phyloP scores from a whole-genome alignment of 2,888 invertebrate species.

The Lamproptera curius region DNA sequence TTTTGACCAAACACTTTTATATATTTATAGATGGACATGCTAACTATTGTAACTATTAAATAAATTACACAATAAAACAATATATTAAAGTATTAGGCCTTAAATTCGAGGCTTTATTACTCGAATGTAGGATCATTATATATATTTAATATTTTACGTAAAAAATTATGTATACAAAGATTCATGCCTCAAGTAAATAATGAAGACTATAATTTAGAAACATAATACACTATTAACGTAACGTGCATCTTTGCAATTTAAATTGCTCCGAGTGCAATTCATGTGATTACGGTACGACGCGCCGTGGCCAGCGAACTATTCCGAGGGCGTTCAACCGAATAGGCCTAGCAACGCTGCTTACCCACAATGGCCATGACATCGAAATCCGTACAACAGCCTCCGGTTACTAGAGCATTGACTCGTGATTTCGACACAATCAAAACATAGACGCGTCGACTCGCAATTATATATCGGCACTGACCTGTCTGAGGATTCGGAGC shows the following conservation, averaged over 20 bases:
- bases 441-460: slow-evolving; percentile 32
- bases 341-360: slow-evolving; percentile 50
- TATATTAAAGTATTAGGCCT: too few species aligned
- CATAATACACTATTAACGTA: not conserved
- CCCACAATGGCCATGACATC: slow-evolving; percentile 72
- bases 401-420: slow-evolving; percentile 77
- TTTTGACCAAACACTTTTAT: too few species aligned
- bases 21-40: too few species aligned
- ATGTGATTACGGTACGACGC: slow-evolving; percentile 42
- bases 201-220: not conserved
- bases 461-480: slow-evolving; percentile 58
- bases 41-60: too few species aligned
- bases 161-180: too few species aligned
- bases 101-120: too few species aligned
- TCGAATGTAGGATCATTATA: too few species aligned
- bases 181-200: too few species aligned
- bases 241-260: slow-evolving; percentile 25
- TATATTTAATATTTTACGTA: too few species aligned
- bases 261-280: slow-evolving; percentile 39
- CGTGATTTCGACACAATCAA: slow-evolving; percentile 48
- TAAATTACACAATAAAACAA: too few species aligned
- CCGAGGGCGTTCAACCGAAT: slow-evolving; percentile 68
- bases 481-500: slow-evolving; percentile 97
- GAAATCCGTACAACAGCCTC: slow-evolving; percentile 63
- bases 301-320: slow-evolving; percentile 38